Base-by-base conservation (phyloP, 1,140 invertebrate species). In the Antheraea mylitta region DNA sequence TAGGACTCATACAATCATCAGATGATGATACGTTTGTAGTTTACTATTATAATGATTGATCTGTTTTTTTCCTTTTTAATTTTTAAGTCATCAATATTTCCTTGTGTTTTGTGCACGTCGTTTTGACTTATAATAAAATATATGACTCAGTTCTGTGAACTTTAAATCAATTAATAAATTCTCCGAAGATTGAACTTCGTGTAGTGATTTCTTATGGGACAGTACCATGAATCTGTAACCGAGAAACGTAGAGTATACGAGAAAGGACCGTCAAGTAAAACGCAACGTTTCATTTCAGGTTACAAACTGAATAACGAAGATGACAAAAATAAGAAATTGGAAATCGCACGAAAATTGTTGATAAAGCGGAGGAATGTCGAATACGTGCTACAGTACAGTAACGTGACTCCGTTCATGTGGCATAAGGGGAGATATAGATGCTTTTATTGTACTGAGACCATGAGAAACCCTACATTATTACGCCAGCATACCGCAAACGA, bases 341-440 rank as follows among this genome's bases (percentile, higher is more conserved):
- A 89, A 76, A 73, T 79, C 38, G 78, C 83, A 36, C 77, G 83
- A 70, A 90, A 90, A 69, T 72, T 87, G 0, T 72, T 80, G 38
- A 69, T 86, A 74, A 91, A 91, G 70, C 65, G 85, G 13, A 77
- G 84, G 3, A 91, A 91, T 64, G 78, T 91, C 9, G 87, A 91
- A 76, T 90, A 90, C 63, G 81, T 91, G 0, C 71, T 91, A 18
- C 87, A 87, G 59, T 90, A 91, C 65, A 82, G 86, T 19, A 90
- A 89, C 63, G 89, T 84, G 0, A 90, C 87, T 0, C 89, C 89
- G 0, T 92, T 92, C 59, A 75, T 87, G 75, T 92, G 87, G 86
- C 85, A 90, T 68, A 90, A 90, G 66, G 83, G 85, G 0, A 80
- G 76, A 60, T 91, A 89, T 38, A 79, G 83, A 67, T 91, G 89